phyloP scores from a whole-genome alignment of 2,113 vertebrate genomes.

The Pelmatolapia mariae region DNA sequence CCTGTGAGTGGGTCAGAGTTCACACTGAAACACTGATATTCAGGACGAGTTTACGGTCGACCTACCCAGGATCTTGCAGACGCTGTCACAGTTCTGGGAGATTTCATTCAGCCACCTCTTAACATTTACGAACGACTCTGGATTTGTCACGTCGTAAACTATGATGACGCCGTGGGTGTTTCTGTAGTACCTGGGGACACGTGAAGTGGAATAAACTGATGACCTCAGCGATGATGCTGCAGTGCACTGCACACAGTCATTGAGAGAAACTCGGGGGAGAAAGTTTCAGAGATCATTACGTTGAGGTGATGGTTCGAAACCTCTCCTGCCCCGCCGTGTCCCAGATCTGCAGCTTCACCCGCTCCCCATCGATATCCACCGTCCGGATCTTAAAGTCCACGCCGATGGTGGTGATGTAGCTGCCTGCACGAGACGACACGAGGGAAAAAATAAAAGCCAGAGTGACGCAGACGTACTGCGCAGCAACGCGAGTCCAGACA shows the following conservation, averaged over 20 bases:
- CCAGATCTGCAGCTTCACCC: slow-evolving; percentile 83
- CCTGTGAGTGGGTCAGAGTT: neutral
- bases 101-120: slow-evolving; percentile 83
- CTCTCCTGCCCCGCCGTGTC: slow-evolving; percentile 82
- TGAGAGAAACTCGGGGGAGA: neutral
- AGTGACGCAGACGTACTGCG: neutral
- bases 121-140: slow-evolving; percentile 81
- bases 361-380: slow-evolving; percentile 76
- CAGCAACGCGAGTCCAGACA: neutral
- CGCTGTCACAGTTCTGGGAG: slow-evolving; percentile 81
- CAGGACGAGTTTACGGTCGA: rapidly evolving
- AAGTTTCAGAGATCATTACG: slow-evolving; percentile 48
- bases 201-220: rapidly evolving
- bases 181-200: slow-evolving; percentile 74
- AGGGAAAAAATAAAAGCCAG: neutral
- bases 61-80: slow-evolving; percentile 81
- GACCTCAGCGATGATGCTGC: too few species aligned
- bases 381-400: slow-evolving; percentile 83
- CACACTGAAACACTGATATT: neutral
- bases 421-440: slow-evolving; percentile 52
- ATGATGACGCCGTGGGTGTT: slow-evolving; percentile 84
- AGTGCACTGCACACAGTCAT: rapidly evolving
- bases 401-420: slow-evolving; percentile 83
- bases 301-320: slow-evolving; percentile 81
- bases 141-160: slow-evolving; percentile 83